Evolutionary conservation across 2,797 vertebrate species (phyloP).

Genomic region (Scyliorhinus canicula): DNA sequence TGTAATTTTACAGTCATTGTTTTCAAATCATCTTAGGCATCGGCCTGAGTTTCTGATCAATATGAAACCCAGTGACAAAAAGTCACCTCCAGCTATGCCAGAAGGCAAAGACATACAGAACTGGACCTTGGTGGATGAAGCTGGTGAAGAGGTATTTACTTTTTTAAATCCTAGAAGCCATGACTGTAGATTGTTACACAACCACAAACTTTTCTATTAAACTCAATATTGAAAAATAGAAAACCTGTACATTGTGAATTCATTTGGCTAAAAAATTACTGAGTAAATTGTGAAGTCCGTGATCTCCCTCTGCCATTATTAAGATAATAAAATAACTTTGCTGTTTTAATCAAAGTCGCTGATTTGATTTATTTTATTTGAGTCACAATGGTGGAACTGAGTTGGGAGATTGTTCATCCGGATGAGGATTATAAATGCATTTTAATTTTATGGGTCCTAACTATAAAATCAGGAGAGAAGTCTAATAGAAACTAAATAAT

Average conservation of each 20-base stretch:
- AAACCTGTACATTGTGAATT: background rate
- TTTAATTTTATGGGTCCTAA: background rate
- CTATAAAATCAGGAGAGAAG: background rate
- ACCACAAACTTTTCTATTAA: background rate
- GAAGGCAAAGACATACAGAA: conserved; percentile 76
- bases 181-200: background rate
- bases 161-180: background rate
- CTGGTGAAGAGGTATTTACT: conserved; percentile 82
- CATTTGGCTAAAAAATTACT: background rate
- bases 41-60: conserved; percentile 81
- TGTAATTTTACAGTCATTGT: background rate
- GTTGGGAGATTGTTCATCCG: background rate
- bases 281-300: background rate
- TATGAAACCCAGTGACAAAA: conserved; percentile 79
- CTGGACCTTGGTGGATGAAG: conserved; percentile 96
- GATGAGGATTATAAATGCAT: background rate
- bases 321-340: background rate
- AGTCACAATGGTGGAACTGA: background rate
- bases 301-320: background rate
- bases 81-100: conserved; percentile 54
- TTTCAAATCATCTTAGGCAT: conserved; percentile 59
- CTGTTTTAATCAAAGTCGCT: background rate
- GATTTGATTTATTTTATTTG: background rate
- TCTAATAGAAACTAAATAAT: background rate
- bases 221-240: background rate